These are phyloP conservation scores for Limnephilus marmoratus DNA, from an alignment of 2,888 invertebrate species.

Conservation along the genomic window DNA sequence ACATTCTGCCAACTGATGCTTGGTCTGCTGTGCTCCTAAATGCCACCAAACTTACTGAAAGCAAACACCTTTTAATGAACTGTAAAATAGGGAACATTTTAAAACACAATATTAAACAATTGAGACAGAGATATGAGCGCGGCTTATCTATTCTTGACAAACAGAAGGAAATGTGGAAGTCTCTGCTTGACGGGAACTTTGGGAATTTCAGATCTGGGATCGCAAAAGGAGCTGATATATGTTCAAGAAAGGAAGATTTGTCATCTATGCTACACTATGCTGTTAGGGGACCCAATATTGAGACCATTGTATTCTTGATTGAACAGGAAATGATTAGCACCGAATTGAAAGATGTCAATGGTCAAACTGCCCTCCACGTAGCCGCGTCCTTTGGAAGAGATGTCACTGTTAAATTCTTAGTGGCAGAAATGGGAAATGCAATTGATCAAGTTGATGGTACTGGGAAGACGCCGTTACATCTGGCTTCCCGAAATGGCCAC, in stretches of 20 bases:
- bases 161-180: no score
- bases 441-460: not conserved
- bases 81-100: no score
- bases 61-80: no score
- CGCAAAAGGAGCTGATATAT: not conserved
- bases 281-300: not conserved
- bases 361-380: not conserved
- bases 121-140: no score
- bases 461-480: slow-evolving; percentile 10
- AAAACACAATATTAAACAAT: no score
- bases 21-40: not conserved
- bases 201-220: no score
- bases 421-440: not conserved
- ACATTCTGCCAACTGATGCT: no score
- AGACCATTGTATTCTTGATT: not conserved
- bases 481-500: not conserved
- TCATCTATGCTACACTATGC: not conserved
- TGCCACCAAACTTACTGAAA: not conserved
- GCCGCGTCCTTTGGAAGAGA: not conserved
- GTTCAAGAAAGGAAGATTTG: not conserved
- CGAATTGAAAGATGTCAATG: not conserved
- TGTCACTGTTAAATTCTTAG: not conserved
- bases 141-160: no score
- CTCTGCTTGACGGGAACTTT: no score
- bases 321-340: not conserved